Conservation (phyloP, 2,888 invertebrate species). For the Drosophila eohydei region DNA sequence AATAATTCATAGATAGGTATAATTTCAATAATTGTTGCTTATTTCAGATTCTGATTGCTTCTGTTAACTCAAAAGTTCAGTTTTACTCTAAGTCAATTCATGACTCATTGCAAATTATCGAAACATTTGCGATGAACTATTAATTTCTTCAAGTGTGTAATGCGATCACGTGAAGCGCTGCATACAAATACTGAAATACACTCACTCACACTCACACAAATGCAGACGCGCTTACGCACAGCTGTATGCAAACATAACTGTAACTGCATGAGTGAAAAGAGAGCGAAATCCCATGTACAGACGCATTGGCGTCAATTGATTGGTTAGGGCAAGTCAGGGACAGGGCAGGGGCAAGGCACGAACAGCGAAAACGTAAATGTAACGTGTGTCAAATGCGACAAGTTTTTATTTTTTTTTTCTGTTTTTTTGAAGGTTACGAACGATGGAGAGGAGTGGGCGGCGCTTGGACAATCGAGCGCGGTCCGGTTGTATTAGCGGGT, state of each 20-base stretch:
- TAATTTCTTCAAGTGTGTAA: constrained; percentile 31
- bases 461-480: constrained; percentile 30
- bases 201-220: neutral
- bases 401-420: constrained; percentile 1
- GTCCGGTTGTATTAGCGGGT: constrained; percentile 56
- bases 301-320: constrained; percentile 41
- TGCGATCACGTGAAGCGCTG: constrained; percentile 44
- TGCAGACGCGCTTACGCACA: neutral
- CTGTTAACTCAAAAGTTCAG: neutral
- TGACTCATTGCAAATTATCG: constrained; percentile 41
- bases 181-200: constrained; percentile 35
- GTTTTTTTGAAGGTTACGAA: constrained; percentile 68
- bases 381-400: constrained; percentile 39
- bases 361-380: constrained; percentile 22
- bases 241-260: constrained; percentile 22
- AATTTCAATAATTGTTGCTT: neutral
- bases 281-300: constrained; percentile 22
- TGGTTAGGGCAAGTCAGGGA: constrained; percentile 4
- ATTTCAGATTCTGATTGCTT: neutral
- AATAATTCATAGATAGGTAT: neutral
- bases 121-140: constrained; percentile 23
- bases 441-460: constrained; percentile 47
- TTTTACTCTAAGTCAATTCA: neutral
- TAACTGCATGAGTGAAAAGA: constrained; percentile 25
- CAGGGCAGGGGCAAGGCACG: neutral